Evolutionary conservation across 1,140 invertebrate genomes (phyloP).

Genomic region (Listronotus oregonensis): DNA sequence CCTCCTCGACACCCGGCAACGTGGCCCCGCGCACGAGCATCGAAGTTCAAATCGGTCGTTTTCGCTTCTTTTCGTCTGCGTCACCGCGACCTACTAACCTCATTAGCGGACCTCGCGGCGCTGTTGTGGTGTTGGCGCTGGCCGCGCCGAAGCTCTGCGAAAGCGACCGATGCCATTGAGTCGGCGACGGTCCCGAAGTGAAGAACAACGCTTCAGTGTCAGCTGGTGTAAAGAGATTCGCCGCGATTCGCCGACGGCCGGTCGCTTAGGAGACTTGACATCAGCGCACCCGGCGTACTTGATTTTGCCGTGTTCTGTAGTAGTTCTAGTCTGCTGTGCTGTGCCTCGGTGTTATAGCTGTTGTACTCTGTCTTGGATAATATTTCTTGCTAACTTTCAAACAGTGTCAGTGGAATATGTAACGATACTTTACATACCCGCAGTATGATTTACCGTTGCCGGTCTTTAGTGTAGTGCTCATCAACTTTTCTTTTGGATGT

Average conservation of each 20-base stretch:
- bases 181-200: constrained; percentile 44
- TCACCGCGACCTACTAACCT: constrained; percentile 55
- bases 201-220: constrained; percentile 29
- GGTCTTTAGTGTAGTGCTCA: background rate
- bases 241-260: constrained; percentile 13
- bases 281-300: constrained; percentile 19
- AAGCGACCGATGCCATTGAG: constrained; percentile 47
- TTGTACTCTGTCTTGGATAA: constrained; percentile 4
- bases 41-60: constrained; percentile 36
- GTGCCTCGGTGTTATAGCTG: constrained; percentile 3
- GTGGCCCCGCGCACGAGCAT: constrained; percentile 36
- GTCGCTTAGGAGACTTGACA: constrained; percentile 24
- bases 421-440: background rate
- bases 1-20: constrained; percentile 23
- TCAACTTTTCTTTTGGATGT: constrained; percentile 3
- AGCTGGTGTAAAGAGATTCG: constrained; percentile 9
- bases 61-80: constrained; percentile 50
- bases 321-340: constrained; percentile 5
- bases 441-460: no score
- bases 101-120: constrained; percentile 52
- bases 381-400: background rate
- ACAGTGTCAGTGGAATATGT: constrained; percentile 15
- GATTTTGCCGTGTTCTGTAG: constrained; percentile 13
- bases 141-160: constrained; percentile 21
- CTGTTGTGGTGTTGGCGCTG: constrained; percentile 26